Conservation (phyloP, 2,888 invertebrate species). For the Drosophila nr. medialis region DNA sequence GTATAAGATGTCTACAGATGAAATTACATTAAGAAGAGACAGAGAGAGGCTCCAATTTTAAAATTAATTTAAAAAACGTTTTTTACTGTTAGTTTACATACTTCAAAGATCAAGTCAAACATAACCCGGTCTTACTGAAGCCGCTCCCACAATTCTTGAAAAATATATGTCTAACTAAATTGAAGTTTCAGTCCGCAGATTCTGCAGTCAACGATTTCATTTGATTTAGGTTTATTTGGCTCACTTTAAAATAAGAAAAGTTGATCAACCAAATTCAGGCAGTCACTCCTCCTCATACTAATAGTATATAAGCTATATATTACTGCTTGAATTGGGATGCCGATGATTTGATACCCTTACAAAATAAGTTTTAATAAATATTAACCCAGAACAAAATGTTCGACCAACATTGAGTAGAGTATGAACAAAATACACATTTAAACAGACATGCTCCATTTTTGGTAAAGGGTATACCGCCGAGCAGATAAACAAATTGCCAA, state of each 20-base stretch:
- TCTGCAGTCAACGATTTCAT: background rate
- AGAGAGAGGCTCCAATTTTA: too few relatives aligned
- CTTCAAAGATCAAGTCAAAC: background rate
- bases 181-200: background rate
- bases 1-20: background rate
- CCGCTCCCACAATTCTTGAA: background rate
- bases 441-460: background rate
- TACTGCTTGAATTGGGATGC: background rate
- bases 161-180: background rate
- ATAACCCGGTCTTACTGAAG: background rate
- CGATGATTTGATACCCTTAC: background rate
- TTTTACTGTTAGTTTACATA: too few relatives aligned
- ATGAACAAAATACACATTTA: background rate
- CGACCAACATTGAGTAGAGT: background rate
- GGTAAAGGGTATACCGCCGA: background rate
- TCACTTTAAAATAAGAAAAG: background rate
- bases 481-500: slow-evolving; percentile 40
- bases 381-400: background rate
- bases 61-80: too few relatives aligned
- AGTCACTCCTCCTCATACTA: background rate
- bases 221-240: background rate
- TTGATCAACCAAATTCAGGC: background rate
- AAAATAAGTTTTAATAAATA: background rate
- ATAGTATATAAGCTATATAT: background rate
- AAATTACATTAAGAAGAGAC: too few relatives aligned